Evolutionary conservation across 2,888 invertebrate genomes (phyloP).

Genomic region (Apoda limacodes): DNA sequence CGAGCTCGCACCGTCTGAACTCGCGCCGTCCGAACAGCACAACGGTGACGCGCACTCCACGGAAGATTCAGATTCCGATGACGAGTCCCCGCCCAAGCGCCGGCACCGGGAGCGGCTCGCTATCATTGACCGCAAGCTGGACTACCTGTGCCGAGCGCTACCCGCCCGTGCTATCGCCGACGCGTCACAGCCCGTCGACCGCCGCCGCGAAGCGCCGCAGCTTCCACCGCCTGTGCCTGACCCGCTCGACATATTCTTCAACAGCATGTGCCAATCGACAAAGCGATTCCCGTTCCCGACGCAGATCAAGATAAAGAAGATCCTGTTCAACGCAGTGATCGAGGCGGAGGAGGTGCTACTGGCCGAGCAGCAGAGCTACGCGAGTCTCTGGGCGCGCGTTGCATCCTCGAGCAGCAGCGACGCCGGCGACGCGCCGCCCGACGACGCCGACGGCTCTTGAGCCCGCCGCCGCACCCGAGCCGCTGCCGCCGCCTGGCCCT

Average conservation of each 20-base stretch:
- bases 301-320: conserved; percentile 52
- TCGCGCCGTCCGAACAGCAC: conserved; percentile 14
- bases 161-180: conserved; percentile 27
- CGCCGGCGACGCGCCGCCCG: conserved; percentile 14
- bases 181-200: conserved; percentile 20
- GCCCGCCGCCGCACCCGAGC: conserved; percentile 15
- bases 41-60: conserved; percentile 28
- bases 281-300: conserved; percentile 51
- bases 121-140: conserved; percentile 41
- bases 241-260: conserved; percentile 57
- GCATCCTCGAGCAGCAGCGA: conserved; percentile 34
- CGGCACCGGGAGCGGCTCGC: conserved; percentile 31
- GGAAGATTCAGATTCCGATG: conserved; percentile 27
- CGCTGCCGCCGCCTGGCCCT: conserved; percentile 12
- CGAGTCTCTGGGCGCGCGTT: conserved; percentile 45
- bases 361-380: conserved; percentile 54
- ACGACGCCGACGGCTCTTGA: conserved; percentile 35
- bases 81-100: conserved; percentile 29
- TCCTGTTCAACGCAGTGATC: conserved; percentile 47
- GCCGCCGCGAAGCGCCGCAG: conserved; percentile 12
- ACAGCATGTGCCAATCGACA: conserved; percentile 59
- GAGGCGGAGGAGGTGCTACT: conserved; percentile 53
- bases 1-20: conserved; percentile 21
- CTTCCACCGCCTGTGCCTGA: conserved; percentile 27
- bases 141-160: conserved; percentile 39